phyloP scores from a whole-genome alignment of 2,113 vertebrate genomes.

The Globicephala melas region DNA sequence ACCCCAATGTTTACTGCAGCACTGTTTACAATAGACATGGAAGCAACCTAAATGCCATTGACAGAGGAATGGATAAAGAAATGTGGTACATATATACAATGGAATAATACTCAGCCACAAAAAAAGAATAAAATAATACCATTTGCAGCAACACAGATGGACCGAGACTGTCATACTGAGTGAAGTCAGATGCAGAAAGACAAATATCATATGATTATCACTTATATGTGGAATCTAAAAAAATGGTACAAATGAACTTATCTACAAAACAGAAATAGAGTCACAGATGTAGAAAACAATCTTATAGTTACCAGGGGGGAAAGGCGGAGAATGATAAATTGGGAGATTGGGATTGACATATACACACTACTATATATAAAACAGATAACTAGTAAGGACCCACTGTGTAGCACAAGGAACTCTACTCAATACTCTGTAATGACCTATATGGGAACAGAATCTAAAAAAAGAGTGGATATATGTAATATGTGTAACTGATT shows the following conservation, averaged over 20 bases:
- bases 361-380: not conserved
- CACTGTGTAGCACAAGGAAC: not conserved
- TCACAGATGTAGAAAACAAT: not conserved
- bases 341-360: not conserved
- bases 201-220: not conserved
- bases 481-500: not conserved
- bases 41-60: not conserved
- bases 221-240: not conserved
- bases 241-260: not conserved
- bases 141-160: not conserved
- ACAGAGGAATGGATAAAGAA: not conserved
- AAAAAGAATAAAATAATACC: not conserved
- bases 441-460: not conserved
- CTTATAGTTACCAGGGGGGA: not conserved
- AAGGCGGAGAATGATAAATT: not conserved
- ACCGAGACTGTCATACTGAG: not conserved
- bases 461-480: not conserved
- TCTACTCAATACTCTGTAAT: not conserved
- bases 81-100: not conserved
- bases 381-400: not conserved
- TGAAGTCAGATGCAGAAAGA: not conserved
- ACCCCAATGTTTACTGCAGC: not conserved
- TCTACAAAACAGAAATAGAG: not conserved
- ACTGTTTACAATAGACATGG: not conserved
- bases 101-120: not conserved